phyloP scores from a whole-genome alignment of 2,888 invertebrate genomes.

The Noctua janthina region DNA sequence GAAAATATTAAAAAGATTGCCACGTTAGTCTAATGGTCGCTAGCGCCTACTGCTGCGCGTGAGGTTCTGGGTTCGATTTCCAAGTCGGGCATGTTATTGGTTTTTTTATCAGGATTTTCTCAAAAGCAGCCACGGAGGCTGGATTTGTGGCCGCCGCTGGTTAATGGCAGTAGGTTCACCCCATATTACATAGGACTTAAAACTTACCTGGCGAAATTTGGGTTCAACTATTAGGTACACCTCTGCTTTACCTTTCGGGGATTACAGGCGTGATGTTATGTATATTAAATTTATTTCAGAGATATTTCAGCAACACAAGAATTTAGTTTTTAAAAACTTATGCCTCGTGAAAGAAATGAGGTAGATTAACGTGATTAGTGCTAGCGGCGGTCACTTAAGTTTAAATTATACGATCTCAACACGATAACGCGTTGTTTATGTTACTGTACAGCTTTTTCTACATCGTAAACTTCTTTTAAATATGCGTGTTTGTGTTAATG shows the following conservation, averaged over 20 bases:
- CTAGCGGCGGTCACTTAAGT: conserved; percentile 37
- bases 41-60: not conserved
- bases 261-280: not conserved
- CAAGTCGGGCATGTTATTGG: not conserved
- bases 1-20: conserved; percentile 1
- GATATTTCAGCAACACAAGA: not conserved
- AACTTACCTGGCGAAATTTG: not conserved
- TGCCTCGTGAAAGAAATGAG: conserved; percentile 5
- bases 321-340: not conserved
- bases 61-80: not conserved
- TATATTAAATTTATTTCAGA: no score
- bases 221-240: not conserved
- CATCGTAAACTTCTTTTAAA: conserved; percentile 41
- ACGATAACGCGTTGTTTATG: conserved; percentile 53
- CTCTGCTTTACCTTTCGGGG: not conserved
- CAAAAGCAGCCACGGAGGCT: not conserved
- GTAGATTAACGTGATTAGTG: conserved; percentile 42
- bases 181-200: not conserved
- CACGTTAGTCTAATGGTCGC: not conserved
- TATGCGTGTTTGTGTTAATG: conserved; percentile 20
- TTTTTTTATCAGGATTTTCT: not conserved
- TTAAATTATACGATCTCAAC: conserved; percentile 51
- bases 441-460: conserved; percentile 30
- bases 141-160: no score
- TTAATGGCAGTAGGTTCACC: not conserved